Evolutionary conservation across 2,113 vertebrate genomes (phyloP), one percentile per base, ranked within the genome.

Genomic region (Epinephelus moara): DNA sequence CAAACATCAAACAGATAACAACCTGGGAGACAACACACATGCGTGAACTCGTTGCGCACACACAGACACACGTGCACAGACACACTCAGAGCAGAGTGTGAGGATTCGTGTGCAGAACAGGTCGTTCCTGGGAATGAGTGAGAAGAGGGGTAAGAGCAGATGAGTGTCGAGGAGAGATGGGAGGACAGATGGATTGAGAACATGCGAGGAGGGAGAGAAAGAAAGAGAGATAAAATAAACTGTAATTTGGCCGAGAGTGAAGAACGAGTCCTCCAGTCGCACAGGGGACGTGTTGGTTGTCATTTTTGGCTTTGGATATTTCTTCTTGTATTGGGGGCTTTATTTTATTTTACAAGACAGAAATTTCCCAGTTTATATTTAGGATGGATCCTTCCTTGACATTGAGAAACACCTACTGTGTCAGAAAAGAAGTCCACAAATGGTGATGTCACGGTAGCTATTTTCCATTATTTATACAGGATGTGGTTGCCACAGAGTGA

Each of bases 1-100:
- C 87, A 85, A 55, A 90, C 90, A 91, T 91, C 91, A 92, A 90
- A 91, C 86, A 82, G 76, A 83, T 83, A 87, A 60, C 68, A 82
- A 81, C 80, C 77, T 75, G 56, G 72, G 78, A 89, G 63, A 84
- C 81, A 74, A 81, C 81, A 79, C 74, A 3, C 75, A 82, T 14
- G 21, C 53, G 40, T 23, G 19, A 40, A 59, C 21, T 30, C 64
- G 52, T 66, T 66, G 69, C 13, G 23, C 27, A 53, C 69, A 37
- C 40, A 21, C 64, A 61, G 21, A 13, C 13, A 70, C 53, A 33
- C 15, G 21, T n/a, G 49, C 33, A 53, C 50, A 78, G 30, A 61
- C 12, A 63, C 53, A 55, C 79, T n/a, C 60, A 15, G 42, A 23
- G 55, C 66, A 40, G 57, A 82, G 77, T 53, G 80, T 45, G 55